Base-by-base conservation (phyloP, 2,888 invertebrate species). In the Seira musarum region DNA sequence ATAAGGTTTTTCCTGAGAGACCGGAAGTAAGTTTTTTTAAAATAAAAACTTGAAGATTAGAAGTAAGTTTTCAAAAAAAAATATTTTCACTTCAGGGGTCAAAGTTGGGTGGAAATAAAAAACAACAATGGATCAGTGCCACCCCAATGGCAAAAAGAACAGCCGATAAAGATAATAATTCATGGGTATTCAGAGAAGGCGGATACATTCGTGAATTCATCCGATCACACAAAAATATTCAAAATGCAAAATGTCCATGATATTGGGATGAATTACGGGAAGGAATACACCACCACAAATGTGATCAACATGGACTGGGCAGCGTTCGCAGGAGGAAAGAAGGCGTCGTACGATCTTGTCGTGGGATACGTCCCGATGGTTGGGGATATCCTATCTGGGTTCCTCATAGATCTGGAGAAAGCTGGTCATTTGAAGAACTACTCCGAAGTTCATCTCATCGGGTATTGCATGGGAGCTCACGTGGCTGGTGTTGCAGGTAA, bases 101-200 rank as follows among this genome's bases (percentile, higher is more conserved):
- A 65, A 1, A 19, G n/a, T 13, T 73, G 73, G 73, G 46, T 17
- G 10, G 73, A 49, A 15, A 57, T 73, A 2, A 46, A 72, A 10
- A 49, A 25, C 13, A 30, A 5, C 8, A 73, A 73, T 15, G 53
- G 40, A 8, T 0, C 35, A 1, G 30, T 73, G 5, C 53, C 73
- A 30, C 53, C 53, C 2, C n/a, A 53, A 1, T 74, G 74, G 74
- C 2, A 67, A 0, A 13, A 22, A 1, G 61, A 60, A 1, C 35
- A 0, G 0, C 30, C 17, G 0, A 19, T 67, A 0, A 69, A 76
- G 46, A 1, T 76, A 1, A 15, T 76, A 1, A 40, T 76, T n/a
- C 76, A 76, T n/a, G 63, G 76, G n/a, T 76, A 69, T 24, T 69
- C 69, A 0, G 30, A 66, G 8, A 30, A 30, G 30, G 30, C 30